Evolutionary conservation across 1,140 invertebrate species (phyloP).

Genomic region (Phortica variegata): DNA sequence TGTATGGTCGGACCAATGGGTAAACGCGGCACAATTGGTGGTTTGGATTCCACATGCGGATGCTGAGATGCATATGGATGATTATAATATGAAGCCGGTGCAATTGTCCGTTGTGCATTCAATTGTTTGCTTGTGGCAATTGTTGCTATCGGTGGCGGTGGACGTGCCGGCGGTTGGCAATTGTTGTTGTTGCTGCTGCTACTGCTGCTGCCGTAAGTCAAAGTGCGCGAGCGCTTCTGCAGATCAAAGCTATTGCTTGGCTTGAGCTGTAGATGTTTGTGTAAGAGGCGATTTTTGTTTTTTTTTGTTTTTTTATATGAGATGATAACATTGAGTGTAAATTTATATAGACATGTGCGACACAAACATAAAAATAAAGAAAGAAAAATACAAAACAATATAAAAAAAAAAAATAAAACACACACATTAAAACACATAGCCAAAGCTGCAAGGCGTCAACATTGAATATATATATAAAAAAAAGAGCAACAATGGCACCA

Average conservation of each 20-base stretch:
- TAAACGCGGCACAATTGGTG: conserved; percentile 3
- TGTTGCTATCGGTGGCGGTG: conserved; percentile 28
- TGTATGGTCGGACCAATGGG: not conserved
- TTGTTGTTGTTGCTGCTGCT: conserved; percentile 13
- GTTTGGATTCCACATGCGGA: conserved; percentile 29
- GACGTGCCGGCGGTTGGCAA: conserved; percentile 33
- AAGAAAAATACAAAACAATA: not conserved
- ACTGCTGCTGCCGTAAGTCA: conserved; percentile 15
- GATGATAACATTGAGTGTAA: no score
- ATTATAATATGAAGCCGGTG: conserved; percentile 41
- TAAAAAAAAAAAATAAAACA: conserved; percentile 1
- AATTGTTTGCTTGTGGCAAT: conserved; percentile 6
- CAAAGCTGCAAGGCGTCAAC: conserved; percentile 19
- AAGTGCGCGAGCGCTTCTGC: conserved; percentile 13
- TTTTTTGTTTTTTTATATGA: no score
- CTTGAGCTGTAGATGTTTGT: conserved; percentile 38
- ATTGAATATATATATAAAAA: conserved; percentile 11
- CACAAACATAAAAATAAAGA: conserved; percentile 1
- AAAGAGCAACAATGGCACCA: conserved; percentile 19
- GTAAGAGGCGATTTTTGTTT: not conserved
- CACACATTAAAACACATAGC: not conserved
- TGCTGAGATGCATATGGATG: conserved; percentile 36
- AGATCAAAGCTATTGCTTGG: conserved; percentile 31
- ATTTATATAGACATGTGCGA: conserved; percentile 28
- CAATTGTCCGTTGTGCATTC: not conserved